Base-by-base conservation (phyloP, 2,888 invertebrate species). In the Brachycybe producta region DNA sequence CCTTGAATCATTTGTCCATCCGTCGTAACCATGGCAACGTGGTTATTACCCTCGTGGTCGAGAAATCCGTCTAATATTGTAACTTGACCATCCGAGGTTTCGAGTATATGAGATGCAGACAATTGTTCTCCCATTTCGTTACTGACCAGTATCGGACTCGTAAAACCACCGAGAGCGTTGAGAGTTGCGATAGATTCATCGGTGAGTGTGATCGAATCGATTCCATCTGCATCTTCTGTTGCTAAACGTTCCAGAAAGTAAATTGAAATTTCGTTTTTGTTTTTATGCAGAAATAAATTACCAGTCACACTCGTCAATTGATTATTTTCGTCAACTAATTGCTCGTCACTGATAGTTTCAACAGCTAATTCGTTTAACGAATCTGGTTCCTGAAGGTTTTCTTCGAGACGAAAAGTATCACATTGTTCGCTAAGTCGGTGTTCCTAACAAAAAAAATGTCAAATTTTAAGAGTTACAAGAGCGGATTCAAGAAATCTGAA, bases 391-490 rank as follows among this genome's bases (percentile, higher is more conserved):
- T 39, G 35, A 8, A 49, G 24, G 3, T 62, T 61, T 50, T 64
- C 63, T 49, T 65, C 65, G 26, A 63, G 60, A 60, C 62, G 61
- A 51, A 60, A 57, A 48, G 61, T 56, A 43, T 62, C 63, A 55
- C 66, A 66, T 41, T 59, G 59, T 24, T 60, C 59, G 43, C 56
- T 57, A 51, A 59, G 60, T 50, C 62, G 62, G 36, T 65, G 64
- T 62, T 64, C 58, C 30, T 54, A 51, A 17, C 23, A 42, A 48
- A 44, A 35, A 26, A 51, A 17, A 49, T 15, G n/a, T 27, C n/a
- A 26, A 41, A 3, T 4, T 4, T 15, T 7, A n/a, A 21, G 26
- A 3, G 23, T 21, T 21, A 26, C 23, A 41, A 40, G 21, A 2
- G n/a, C 11, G 7, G 41, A 24, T 41, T 13, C n/a, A 11, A n/a